Evolutionary conservation across 1,140 invertebrate species (phyloP), one percentile per base, ranked within the genome.

Genomic region (Oedothorax gibbosus): DNA sequence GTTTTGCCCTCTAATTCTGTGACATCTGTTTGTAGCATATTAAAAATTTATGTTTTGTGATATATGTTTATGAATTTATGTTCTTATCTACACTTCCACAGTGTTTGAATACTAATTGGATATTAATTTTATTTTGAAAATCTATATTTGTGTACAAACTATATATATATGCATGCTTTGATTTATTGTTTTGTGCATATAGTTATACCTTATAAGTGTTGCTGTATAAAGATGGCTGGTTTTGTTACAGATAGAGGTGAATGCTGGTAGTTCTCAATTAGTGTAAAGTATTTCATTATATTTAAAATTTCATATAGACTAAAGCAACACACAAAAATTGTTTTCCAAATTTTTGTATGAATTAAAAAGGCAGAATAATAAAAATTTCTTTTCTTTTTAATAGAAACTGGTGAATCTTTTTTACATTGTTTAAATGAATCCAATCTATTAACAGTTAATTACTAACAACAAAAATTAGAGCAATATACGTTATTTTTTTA

Each of bases 261-360:
- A 66, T 84, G 54, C 65, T 84, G 21, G 53, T 66, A 64, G 54
- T 66, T 73, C 71, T 62, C 60, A 64, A 56, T 73, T 84, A 84
- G 81, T 75, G 18, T 75, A 73, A 64, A 54, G 51, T 66, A 66
- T 79, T 51, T 11, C 65, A 77, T 60, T 10, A 64, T 79, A 66
- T 79, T 79, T 56, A 68, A 79, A 77, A 84, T 53, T 75, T 56
- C 71, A 20, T 72, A 81, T 81, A 82, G 80, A 82, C 57, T 82
- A 49, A 73, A 82, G 73, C 73, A 82, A 82, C 35, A 35, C 35
- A 35, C 35, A 35, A 35, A 35, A 35, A 35, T 2, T 35, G 35
- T 35, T 35, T 35, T 35, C 35, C 35, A 35, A 35, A 35, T 35
- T 35, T 35, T 35, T 35, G 35, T 35, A 35, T 35, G 35, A 35